A percentile compares a stretch with the other conserved stretches of the same genome.
Evolutionary conservation across 2,113 vertebrate species (phyloP).

Genomic region (Catharus minimus): DNA sequence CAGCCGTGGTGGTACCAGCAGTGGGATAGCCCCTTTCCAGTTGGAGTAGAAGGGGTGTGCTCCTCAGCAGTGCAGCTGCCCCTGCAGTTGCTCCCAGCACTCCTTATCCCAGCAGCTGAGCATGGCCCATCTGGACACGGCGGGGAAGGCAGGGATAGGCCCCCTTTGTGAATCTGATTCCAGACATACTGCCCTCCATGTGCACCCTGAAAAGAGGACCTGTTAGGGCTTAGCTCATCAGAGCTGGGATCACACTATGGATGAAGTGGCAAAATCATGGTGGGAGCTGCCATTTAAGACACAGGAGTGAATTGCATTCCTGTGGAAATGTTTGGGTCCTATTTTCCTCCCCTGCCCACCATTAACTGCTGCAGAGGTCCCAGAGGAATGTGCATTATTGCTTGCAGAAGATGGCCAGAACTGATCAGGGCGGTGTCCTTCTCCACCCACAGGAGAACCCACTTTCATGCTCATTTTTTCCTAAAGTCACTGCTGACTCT

Average conservation of each 20-base stretch:
- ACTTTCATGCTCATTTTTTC: not conserved
- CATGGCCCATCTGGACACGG: not conserved
- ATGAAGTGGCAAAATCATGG: not conserved
- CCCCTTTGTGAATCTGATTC: slow-evolving; percentile 17
- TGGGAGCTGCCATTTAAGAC: not conserved
- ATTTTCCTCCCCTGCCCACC: not conserved
- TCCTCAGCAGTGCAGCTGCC: not conserved
- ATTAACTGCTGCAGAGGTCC: not conserved
- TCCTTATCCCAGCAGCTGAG: slow-evolving; percentile 45
- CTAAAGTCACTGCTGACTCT: not conserved
- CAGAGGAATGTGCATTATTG: not conserved
- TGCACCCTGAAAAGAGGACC: not conserved
- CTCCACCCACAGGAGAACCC: not conserved
- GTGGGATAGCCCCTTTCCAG: fast-evolving
- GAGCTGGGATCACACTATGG: not conserved
- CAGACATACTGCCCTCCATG: not conserved
- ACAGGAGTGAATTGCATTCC: not conserved
- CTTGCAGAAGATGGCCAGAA: not conserved
- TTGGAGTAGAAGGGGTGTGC: not conserved
- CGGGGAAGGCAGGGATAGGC: not conserved
- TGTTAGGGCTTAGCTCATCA: not conserved
- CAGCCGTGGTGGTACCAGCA: fast-evolving
- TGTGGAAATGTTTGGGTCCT: not conserved
- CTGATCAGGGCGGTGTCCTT: not conserved
- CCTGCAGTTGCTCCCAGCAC: slow-evolving; percentile 29